Percentiles rank a stretch among this genome's conserved stretches.
Conservation (phyloP, 2,113 vertebrate species). For the Ammodramus savannarum region DNA sequence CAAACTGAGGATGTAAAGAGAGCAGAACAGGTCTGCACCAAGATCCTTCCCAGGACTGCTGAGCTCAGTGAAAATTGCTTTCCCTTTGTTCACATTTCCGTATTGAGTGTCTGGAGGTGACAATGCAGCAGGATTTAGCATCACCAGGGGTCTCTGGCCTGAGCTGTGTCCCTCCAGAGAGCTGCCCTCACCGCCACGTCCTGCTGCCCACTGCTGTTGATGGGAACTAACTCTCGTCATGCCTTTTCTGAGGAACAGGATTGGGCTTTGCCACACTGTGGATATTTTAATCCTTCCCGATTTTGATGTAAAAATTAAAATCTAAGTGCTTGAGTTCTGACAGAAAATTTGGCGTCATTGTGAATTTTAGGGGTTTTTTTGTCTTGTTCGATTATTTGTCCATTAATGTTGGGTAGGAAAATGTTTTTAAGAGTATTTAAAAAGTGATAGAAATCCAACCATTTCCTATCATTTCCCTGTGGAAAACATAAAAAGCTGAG, state of each 20-base stretch:
- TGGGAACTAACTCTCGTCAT: not conserved
- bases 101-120: not conserved
- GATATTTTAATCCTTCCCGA: not conserved
- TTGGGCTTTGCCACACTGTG: not conserved
- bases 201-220: not conserved
- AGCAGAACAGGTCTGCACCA: not conserved
- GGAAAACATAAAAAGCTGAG: not conserved
- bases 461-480: not conserved
- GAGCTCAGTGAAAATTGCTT: not conserved
- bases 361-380: not conserved
- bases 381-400: not conserved
- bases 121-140: not conserved
- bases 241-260: not conserved
- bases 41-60: not conserved
- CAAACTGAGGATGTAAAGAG: not conserved
- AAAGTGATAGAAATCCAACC: not conserved
- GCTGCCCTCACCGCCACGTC: fast-evolving
- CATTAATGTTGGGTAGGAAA: not conserved
- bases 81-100: fast-evolving
- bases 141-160: not conserved
- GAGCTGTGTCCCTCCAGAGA: fast-evolving
- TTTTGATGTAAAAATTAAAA: not conserved
- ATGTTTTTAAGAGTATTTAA: not conserved
- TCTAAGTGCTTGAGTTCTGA: not conserved
- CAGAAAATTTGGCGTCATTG: not conserved